Evolutionary conservation across 2,113 vertebrate species (phyloP).

Genomic region (Chlamydotis undulata): DNA sequence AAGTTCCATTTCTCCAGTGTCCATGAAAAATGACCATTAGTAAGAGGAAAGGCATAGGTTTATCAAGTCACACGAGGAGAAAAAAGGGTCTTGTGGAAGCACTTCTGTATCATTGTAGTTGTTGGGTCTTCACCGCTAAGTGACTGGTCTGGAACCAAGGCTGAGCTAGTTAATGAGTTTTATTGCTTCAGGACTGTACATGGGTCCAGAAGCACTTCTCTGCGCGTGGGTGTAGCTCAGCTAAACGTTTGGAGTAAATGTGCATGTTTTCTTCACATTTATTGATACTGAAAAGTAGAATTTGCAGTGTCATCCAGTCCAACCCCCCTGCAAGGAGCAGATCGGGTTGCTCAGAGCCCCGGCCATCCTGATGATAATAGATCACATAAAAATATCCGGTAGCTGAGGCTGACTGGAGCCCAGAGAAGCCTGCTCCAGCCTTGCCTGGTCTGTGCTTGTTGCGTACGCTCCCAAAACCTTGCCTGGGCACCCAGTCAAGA

Average conservation of each 20-base stretch:
- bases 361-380: neutral
- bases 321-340: too few species aligned
- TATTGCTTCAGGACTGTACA: neutral
- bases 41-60: neutral
- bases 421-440: neutral
- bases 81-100: neutral
- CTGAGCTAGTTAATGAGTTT: neutral
- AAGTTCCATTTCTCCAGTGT: neutral
- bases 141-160: neutral
- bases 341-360: too few species aligned
- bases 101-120: neutral
- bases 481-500: neutral
- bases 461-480: neutral
- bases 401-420: neutral
- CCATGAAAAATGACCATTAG: neutral
- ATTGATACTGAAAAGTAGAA: neutral
- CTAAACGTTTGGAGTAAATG: neutral
- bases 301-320: neutral
- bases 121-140: neutral
- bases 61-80: neutral
- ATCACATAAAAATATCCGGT: fast-evolving
- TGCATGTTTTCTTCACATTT: neutral
- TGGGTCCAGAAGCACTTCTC: neutral
- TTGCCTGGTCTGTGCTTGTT: neutral
- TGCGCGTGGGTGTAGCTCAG: fast-evolving